A percentile compares a stretch with the other conserved stretches of the same genome.
phyloP scores from a whole-genome alignment of 2,113 vertebrate species.

The Tetrao urogallus region DNA sequence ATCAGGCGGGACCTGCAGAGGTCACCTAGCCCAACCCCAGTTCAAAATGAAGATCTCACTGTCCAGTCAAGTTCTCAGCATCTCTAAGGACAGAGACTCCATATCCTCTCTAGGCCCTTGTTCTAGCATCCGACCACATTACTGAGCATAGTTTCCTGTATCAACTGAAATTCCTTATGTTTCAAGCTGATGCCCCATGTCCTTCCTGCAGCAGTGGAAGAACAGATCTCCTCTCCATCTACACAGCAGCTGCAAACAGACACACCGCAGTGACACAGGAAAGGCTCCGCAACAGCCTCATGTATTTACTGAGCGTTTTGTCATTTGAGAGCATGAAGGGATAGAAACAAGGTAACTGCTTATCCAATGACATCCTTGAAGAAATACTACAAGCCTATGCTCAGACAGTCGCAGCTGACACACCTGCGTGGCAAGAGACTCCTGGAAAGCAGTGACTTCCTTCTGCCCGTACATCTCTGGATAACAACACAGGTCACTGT shows the following conservation, averaged over 20 bases:
- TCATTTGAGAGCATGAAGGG: not conserved
- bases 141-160: not conserved
- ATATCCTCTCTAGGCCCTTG: not conserved
- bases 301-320: not conserved
- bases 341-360: not conserved
- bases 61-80: not conserved
- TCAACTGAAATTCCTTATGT: not conserved
- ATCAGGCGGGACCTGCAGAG: not conserved
- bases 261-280: rapidly evolving
- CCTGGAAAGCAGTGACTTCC: not conserved
- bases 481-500: no score
- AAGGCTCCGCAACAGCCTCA: not conserved
- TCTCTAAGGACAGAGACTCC: not conserved
- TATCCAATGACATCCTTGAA: not conserved
- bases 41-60: not conserved
- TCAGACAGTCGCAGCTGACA: rapidly evolving
- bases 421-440: not conserved
- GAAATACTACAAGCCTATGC: rapidly evolving
- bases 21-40: no score
- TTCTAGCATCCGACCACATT: rapidly evolving
- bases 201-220: not conserved
- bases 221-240: not conserved
- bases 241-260: not conserved
- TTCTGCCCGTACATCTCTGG: not conserved
- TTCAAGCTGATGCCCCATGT: not conserved